Evolutionary conservation across 2,113 vertebrate genomes (phyloP).

Genomic region (Ibidorhyncha struthersii): DNA sequence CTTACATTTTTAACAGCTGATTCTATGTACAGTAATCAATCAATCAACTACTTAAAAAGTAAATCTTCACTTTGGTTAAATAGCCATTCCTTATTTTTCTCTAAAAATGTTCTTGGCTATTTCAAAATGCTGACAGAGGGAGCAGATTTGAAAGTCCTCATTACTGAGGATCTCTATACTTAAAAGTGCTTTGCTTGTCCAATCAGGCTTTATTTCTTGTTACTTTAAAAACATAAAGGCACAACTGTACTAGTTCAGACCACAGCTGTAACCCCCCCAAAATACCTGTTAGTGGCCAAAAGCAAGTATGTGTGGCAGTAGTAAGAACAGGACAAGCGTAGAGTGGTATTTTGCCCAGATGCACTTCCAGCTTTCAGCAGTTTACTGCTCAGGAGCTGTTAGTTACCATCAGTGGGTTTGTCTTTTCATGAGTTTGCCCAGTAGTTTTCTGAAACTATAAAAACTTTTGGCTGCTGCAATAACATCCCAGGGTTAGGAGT

Average conservation of each 20-base stretch:
- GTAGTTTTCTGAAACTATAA: not conserved
- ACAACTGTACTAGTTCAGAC: not conserved
- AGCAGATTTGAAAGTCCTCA: not conserved
- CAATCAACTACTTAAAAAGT: not conserved
- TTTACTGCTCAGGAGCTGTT: not conserved
- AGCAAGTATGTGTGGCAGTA: not conserved
- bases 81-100: not conserved
- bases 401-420: not conserved
- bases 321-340: not conserved
- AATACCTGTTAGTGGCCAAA: not conserved
- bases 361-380: not conserved
- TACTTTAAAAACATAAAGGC: not conserved
- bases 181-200: not conserved
- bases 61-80: not conserved
- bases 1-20: not conserved
- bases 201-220: not conserved
- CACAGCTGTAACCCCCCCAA: not conserved
- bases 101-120: not conserved
- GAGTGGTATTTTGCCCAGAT: not conserved
- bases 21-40: not conserved
- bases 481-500: not conserved
- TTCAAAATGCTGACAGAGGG: not conserved
- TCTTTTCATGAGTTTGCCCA: not conserved
- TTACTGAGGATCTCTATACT: not conserved
- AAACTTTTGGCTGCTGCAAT: not conserved